phyloP scores from a whole-genome alignment of 2,797 vertebrate genomes.

The Trachurus trachurus region DNA sequence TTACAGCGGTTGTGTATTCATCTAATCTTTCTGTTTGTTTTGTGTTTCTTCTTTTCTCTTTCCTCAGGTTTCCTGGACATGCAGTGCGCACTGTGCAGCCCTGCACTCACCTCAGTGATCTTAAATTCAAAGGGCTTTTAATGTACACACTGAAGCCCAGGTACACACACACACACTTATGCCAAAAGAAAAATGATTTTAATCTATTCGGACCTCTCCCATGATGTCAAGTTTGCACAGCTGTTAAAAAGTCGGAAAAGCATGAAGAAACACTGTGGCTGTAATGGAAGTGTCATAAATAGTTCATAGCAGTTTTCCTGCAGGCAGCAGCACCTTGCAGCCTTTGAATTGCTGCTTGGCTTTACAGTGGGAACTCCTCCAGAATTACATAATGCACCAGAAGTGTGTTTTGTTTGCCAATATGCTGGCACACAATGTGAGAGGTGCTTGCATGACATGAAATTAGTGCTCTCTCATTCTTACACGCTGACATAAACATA shows the following conservation, averaged over 20 bases:
- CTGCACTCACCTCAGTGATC: neutral
- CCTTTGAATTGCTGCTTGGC: constrained; percentile 61
- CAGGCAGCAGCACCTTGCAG: constrained; percentile 72
- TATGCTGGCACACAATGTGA: constrained; percentile 51
- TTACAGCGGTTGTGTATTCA: neutral
- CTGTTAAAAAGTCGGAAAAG: constrained; percentile 61
- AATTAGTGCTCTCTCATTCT: constrained; percentile 16
- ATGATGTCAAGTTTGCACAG: constrained; percentile 55
- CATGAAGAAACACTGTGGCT: constrained; percentile 53
- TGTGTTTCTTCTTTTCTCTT: neutral
- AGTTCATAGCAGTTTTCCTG: constrained; percentile 75
- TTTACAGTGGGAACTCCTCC: constrained; percentile 67
- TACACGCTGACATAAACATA: neutral
- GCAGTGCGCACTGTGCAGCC: neutral
- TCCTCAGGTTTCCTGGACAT: neutral
- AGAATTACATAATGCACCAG: constrained; percentile 72
- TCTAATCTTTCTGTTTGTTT: neutral
- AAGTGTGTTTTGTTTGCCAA: constrained; percentile 63
- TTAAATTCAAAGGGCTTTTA: constrained; percentile 22
- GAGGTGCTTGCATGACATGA: constrained; percentile 25
- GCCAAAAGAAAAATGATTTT: constrained; percentile 48
- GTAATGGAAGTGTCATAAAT: constrained; percentile 83
- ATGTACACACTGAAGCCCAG: no score
- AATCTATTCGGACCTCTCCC: constrained; percentile 56
- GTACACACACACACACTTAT: constrained; percentile 10